A percentile compares a stretch with the other conserved stretches of the same genome.
Conservation (phyloP, 1,140 invertebrate species). For the Trinorchestia longiramus region DNA sequence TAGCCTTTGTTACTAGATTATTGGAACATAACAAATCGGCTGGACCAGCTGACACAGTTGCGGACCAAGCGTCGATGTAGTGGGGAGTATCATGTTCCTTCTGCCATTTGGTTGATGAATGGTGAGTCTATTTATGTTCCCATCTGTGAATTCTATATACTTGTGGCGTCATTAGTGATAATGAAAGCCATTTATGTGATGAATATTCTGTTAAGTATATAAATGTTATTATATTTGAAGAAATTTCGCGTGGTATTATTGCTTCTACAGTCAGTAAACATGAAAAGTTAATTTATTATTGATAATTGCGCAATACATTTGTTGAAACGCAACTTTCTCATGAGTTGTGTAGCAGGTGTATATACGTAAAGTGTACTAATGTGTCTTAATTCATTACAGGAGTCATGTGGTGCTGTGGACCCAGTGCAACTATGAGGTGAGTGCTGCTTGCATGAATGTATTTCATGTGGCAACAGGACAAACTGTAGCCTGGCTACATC, state of each 20-base stretch:
- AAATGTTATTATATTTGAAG: not conserved
- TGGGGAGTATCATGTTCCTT: not conserved
- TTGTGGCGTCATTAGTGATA: not conserved
- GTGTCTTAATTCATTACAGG: not conserved
- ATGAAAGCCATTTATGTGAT: not conserved
- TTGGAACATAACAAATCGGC: constrained; percentile 32
- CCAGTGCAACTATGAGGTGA: not conserved
- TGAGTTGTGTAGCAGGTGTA: too few species aligned
- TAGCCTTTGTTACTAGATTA: not conserved
- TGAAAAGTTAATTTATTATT: too few species aligned
- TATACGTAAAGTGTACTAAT: too few species aligned
- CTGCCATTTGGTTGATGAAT: not conserved
- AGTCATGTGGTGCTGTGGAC: constrained; percentile 14
- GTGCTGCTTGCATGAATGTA: not conserved
- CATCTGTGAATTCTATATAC: not conserved
- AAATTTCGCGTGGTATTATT: not conserved
- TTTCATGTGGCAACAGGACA: too few species aligned
- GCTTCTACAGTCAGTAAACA: too few species aligned
- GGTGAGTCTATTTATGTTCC: not conserved
- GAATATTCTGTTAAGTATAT: not conserved
- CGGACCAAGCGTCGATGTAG: not conserved
- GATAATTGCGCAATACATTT: too few species aligned
- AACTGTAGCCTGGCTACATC: too few species aligned
- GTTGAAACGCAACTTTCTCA: too few species aligned
- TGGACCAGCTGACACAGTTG: constrained; percentile 28